phyloP scores from a whole-genome alignment of 64 coral and sea anemone species.

The Montipora efflorescens region DNA sequence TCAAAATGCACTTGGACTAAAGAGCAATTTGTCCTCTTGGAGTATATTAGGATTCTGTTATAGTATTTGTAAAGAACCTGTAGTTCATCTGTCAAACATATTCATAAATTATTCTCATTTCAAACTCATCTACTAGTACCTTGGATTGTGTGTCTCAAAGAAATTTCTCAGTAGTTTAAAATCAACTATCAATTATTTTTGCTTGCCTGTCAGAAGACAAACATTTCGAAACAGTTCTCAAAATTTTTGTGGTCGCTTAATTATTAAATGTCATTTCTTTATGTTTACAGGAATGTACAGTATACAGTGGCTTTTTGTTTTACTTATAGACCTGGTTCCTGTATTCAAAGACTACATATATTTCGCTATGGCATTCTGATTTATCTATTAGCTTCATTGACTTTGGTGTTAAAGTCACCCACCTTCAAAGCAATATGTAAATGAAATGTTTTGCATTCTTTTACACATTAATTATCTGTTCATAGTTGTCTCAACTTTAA shows the following conservation, averaged over 20 bases:
- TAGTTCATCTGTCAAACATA: too few species aligned
- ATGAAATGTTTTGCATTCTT: constrained; percentile 21
- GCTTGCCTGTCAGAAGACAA: neutral
- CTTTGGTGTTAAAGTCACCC: neutral
- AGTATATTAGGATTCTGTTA: too few species aligned
- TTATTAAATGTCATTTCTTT: neutral
- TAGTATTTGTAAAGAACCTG: too few species aligned
- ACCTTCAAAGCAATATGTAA: neutral
- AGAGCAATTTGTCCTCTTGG: too few species aligned
- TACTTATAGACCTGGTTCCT: too few species aligned
- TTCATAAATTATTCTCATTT: too few species aligned
- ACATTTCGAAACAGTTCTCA: neutral
- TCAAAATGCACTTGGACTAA: too few species aligned
- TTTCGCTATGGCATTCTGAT: neutral
- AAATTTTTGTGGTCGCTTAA: neutral
- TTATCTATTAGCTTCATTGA: neutral
- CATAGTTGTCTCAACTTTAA: neutral
- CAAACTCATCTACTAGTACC: too few species aligned
- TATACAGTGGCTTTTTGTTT: neutral
- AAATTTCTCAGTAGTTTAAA: neutral
- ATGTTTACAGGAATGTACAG: neutral
- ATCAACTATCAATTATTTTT: neutral
- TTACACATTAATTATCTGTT: neutral
- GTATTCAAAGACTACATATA: neutral
- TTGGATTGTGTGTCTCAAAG: too few species aligned